Base-by-base conservation (phyloP, 1,140 invertebrate genomes). In the Papilio glaucus region DNA sequence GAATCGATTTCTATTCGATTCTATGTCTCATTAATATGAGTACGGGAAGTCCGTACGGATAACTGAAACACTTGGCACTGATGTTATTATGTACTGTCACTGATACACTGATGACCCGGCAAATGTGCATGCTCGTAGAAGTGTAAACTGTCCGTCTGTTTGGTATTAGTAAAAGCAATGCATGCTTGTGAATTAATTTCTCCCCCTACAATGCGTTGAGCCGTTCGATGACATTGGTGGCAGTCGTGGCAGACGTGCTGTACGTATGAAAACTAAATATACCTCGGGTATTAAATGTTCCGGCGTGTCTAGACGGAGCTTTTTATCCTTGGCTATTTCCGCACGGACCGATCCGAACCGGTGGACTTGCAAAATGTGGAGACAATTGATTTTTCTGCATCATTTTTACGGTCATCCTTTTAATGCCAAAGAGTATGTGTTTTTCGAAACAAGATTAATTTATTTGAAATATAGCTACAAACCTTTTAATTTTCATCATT, bases 251-350 rank as follows among this genome's bases (percentile, higher is more conserved):
- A 53, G 49, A 53, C 49, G n/a, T 45, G 6, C 29, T 33, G 29
- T 6, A 33, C 13, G 42, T 7, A 53, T 53, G 18, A 53, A 53
- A 24, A 53, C 49, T 53, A 53, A 53, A 53, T 53, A 53, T 53
- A 53, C 49, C 15, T 18, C 45, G 4, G 8, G 49, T 53, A 53
- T 53, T 53, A 53, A 53, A 53, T 53, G 49, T 53, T 53, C 49
- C 49, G 18, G 18, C 49, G 49, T 53, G 49, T 53, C 49, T 53
- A 53, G 49, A 53, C 49, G 24, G 49, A 21, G 49, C 49, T 53
- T 53, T 53, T 53, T 53, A 53, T 53, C 21, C 49, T 24, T 53
- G 49, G 49, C 49, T 53, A 53, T 53, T 53, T 53, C 49, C 49
- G 49, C 49, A 53, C 49, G 18, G 4, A 53, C 49, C 18, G 49